Conservation (phyloP, 1,140 invertebrate species). For the Cotesia typhae region DNA sequence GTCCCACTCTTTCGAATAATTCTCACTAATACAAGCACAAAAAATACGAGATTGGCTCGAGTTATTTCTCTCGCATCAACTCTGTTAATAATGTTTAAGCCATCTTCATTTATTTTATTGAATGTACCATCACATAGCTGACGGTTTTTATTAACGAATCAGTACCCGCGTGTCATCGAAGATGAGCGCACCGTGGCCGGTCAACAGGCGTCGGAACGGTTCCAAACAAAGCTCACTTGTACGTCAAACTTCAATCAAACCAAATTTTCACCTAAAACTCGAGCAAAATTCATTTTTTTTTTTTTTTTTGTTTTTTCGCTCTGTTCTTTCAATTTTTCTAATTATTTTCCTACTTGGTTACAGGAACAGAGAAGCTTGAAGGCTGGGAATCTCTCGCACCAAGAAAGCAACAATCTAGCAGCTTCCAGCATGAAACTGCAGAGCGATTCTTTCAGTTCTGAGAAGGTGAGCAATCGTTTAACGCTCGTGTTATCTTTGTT, state of each 20-base stretch:
- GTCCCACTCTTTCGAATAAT: neutral
- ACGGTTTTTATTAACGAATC: neutral
- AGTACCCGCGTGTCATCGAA: neutral
- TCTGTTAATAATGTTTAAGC: no score
- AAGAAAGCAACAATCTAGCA: slow-evolving; percentile 83
- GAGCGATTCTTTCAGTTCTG: slow-evolving; percentile 84
- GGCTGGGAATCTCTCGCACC: slow-evolving; percentile 82
- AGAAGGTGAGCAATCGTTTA: slow-evolving; percentile 68
- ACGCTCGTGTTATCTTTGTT: slow-evolving; percentile 35
- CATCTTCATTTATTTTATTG: no score
- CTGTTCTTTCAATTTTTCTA: slow-evolving; percentile 11
- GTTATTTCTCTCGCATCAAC: no score
- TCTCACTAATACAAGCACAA: neutral
- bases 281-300: no score
- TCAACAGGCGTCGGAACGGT: slow-evolving; percentile 55
- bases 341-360: slow-evolving; percentile 48
- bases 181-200: slow-evolving; percentile 72
- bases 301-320: no score
- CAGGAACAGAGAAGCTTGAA: slow-evolving; percentile 83
- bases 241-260: no score
- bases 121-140: no score
- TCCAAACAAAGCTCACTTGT: no score
- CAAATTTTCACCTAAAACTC: no score
- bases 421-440: slow-evolving; percentile 82
- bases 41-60: neutral